Evolutionary conservation across 1,140 invertebrate species (phyloP), one percentile per base, ranked within the genome.

Genomic region (Arion vulgaris): DNA sequence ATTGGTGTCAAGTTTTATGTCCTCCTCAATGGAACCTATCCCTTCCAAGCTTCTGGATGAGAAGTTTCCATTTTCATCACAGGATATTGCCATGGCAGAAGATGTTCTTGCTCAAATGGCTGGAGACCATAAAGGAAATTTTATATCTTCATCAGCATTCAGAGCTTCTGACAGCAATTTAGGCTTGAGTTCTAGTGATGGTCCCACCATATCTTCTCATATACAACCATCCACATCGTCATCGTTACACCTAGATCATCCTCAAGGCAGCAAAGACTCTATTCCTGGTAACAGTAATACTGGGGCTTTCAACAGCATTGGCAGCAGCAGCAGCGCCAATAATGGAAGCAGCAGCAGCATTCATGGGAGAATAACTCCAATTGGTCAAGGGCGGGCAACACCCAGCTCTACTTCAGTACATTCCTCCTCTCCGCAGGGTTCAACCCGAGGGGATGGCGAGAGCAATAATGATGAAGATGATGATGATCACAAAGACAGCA

Each of bases 371-470:
- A 72, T 68, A 71, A 71, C 82, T 38, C 78, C 79, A 41, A 41
- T 75, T 79, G 75, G 76, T 19, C 79, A 72, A 71, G 76, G 69
- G 36, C 49, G 74, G 53, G 57, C 66, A 32, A 79, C 53, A 9
- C 51, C 80, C 36, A 51, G 57, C 78, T 73, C 83, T 34, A 66
- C 84, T 76, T 85, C 76, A 45, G 45, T 82, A 85, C 84, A 85
- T 85, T 85, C 84, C 84, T 85, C 84, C 51, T 78, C 80, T 45
- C 41, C 84, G 4, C 68, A 81, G 17, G 80, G 80, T 71, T 73
- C 80, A 26, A 80, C 78, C 36, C 78, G 41, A 26, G 80, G 69
- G 0, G 80, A 81, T 34, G 49, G 32, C 19, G 71, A 72, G 34
- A 69, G 66, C 23, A 81, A 74, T 34, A 69, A 74, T 49, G 66